Evolutionary conservation across 2,113 vertebrate genomes (phyloP), one percentile per base, ranked within the genome.

Genomic region (Herpailurus yagouaroundi): DNA sequence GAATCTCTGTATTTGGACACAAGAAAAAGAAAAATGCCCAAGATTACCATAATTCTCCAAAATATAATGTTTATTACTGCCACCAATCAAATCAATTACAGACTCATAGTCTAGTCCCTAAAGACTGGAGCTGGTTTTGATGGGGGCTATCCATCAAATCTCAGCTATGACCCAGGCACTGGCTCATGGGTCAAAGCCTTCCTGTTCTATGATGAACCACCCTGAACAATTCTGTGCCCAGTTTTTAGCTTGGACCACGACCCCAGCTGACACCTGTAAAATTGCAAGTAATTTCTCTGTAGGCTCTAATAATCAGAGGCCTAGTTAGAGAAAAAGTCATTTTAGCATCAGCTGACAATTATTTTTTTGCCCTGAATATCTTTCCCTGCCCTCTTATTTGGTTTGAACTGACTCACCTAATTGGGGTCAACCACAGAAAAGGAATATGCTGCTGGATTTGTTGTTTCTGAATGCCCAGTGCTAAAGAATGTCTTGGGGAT

Each of bases 251-350:
- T 93, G 68, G 45, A 55, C 73, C 57, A 89, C 97, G 63, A 66
- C 48, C 74, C 57, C 57, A 19, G 13, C 21, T 96, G 87, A 76
- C 74, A 96, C 55, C 74, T 90, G 11, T 93, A 95, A 95, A 73
- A 93, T 25, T 74, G 12, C 60, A 63, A 64, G 48, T 79, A 45
- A 79, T 68, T 93, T 91, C 23, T 16, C 18, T 66, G 13, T 68
- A 25, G 38, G 21, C 3, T 48, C 18, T 87, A 89, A 81, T 90
- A 79, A 95, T 64, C 69, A 82, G 41, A 95, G 52, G 48, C 60
- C 93, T 97, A 60, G 36, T 79, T 93, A 89, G 48, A 96, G 29
- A 79, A 93, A 45, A 86, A 31, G 25, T 68, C 41, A 89, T 97
- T 64, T 93, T 55, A 69, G 11, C 31, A 68, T 84, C 92, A 90